These are phyloP conservation scores for Drosophila colorata DNA, from an alignment of 2,888 invertebrate genomes.

Conservation along the genomic window DNA sequence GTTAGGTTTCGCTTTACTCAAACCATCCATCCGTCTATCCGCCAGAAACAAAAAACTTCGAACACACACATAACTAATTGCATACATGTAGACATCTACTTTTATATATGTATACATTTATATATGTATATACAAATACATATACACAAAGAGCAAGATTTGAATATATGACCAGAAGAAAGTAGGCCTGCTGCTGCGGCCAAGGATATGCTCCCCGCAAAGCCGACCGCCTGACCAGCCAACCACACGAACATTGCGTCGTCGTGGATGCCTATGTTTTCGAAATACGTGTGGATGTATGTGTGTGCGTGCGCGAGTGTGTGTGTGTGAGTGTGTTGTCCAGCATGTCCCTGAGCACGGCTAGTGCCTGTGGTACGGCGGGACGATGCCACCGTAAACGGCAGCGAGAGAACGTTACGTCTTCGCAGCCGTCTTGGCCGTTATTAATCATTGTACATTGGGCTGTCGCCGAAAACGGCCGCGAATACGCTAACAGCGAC, in stretches of 20 bases:
- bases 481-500: slow-evolving; percentile 72
- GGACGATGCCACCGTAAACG: slow-evolving; percentile 53
- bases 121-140: slow-evolving; percentile 14
- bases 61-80: slow-evolving; percentile 44
- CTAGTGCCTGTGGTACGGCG: slow-evolving; percentile 52
- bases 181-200: slow-evolving; percentile 72
- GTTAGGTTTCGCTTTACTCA: slow-evolving; percentile 50
- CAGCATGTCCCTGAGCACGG: slow-evolving; percentile 60
- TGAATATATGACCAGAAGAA: slow-evolving; percentile 67
- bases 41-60: slow-evolving; percentile 41
- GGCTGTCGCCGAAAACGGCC: slow-evolving; percentile 84
- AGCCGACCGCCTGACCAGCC: slow-evolving; percentile 48
- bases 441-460: slow-evolving; percentile 85
- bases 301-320: slow-evolving; percentile 23
- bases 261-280: slow-evolving; percentile 43
- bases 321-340: slow-evolving; percentile 39
- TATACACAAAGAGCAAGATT: slow-evolving; percentile 51
- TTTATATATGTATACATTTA: slow-evolving; percentile 19
- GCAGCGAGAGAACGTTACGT: slow-evolving; percentile 66
- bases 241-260: slow-evolving; percentile 71
- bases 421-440: slow-evolving; percentile 79
- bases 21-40: slow-evolving; percentile 34
- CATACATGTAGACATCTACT: slow-evolving; percentile 22
- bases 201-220: slow-evolving; percentile 67
- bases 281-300: slow-evolving; percentile 35